These are phyloP conservation scores for Rhagoletis zephyria DNA, from an alignment of 1,140 invertebrate genomes.

Conservation along the genomic window DNA sequence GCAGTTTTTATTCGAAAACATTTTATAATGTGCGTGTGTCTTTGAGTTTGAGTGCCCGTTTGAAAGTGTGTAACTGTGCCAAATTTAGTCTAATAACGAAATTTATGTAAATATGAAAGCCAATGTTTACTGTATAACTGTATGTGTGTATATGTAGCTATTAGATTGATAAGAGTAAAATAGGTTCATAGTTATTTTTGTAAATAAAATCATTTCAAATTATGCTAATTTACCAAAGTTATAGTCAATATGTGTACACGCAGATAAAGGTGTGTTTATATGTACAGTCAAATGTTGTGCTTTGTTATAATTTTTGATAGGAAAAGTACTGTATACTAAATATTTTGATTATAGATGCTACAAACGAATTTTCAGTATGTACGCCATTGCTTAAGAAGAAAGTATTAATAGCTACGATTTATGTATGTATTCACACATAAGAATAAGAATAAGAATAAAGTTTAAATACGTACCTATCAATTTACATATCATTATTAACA, in stretches of 20 bases:
- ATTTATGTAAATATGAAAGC: not conserved
- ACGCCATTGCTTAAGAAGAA: not conserved
- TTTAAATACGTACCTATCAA: not conserved
- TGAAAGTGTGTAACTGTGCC: constrained; percentile 43
- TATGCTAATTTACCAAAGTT: constrained; percentile 25
- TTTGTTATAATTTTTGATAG: not conserved
- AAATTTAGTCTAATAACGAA: too few relatives aligned
- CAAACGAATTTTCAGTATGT: too few relatives aligned
- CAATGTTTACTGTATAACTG: not conserved
- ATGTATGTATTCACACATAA: not conserved
- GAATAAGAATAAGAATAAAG: not conserved
- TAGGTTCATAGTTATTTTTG: not conserved
- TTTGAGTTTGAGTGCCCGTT: constrained; percentile 19
- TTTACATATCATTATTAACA: too few relatives aligned
- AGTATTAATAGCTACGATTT: constrained; percentile 31
- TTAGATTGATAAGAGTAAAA: not conserved
- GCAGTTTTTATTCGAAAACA: too few relatives aligned
- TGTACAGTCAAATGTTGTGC: not conserved
- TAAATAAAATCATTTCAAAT: not conserved
- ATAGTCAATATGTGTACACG: not conserved
- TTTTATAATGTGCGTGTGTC: too few relatives aligned
- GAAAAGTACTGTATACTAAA: not conserved
- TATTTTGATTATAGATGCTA: too few relatives aligned
- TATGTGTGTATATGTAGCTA: not conserved
- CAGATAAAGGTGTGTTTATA: not conserved